Evolutionary conservation across 2,888 invertebrate genomes (phyloP).

Genomic region (Unio delphinus): DNA sequence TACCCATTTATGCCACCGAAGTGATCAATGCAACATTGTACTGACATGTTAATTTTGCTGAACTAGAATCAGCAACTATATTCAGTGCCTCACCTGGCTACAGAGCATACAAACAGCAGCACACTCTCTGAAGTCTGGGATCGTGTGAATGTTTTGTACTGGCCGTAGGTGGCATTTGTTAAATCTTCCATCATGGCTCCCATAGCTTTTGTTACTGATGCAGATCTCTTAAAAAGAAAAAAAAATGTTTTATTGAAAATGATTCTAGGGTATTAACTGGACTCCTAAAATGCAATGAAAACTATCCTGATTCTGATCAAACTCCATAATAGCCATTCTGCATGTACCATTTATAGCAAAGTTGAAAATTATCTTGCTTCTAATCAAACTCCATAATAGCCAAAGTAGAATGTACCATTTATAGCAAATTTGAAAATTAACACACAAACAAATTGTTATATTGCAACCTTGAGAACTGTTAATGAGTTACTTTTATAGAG

Average conservation of each 20-base stretch:
- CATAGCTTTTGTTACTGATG: slow-evolving; percentile 71
- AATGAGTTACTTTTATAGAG: no score
- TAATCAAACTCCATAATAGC: no score
- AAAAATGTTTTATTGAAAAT: not conserved
- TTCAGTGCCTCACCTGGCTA: slow-evolving; percentile 67
- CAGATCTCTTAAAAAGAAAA: slow-evolving; percentile 46
- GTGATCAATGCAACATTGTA: no score
- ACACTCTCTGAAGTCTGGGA: slow-evolving; percentile 82
- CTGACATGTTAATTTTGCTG: no score
- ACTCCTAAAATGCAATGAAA: not conserved
- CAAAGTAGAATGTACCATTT: no score
- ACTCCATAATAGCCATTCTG: no score
- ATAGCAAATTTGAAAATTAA: no score
- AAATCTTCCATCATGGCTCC: slow-evolving; percentile 84
- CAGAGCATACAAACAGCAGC: slow-evolving; percentile 82
- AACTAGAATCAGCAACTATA: not conserved
- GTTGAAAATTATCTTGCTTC: not conserved
- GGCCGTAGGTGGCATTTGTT: slow-evolving; percentile 88
- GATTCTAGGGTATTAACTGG: not conserved
- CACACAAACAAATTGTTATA: no score
- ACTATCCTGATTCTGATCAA: not conserved
- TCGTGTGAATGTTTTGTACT: slow-evolving; percentile 78
- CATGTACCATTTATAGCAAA: no score
- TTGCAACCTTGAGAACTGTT: no score
- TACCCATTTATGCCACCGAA: no score